Evolutionary conservation across 1,140 invertebrate genomes (phyloP).

Genomic region (Zaprionus inermis): DNA sequence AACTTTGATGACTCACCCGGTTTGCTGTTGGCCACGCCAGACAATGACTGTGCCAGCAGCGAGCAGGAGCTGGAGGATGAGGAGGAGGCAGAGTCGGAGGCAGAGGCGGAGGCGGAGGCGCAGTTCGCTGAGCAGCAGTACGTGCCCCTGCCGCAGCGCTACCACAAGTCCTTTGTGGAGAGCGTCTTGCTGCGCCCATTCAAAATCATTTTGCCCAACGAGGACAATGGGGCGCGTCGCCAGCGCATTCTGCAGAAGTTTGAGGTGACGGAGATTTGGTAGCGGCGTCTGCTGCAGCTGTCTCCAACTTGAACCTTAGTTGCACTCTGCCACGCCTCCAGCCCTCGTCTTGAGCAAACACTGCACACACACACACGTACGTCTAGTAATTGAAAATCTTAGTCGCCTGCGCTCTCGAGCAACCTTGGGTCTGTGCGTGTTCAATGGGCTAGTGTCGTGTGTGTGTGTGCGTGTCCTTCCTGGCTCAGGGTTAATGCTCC

Average conservation of each 20-base stretch:
- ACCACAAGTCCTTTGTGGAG: slow-evolving; percentile 82
- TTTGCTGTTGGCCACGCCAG: slow-evolving; percentile 11
- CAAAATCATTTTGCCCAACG: slow-evolving; percentile 76
- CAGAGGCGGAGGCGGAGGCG: slow-evolving; percentile 20
- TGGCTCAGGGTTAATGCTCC: slow-evolving; percentile 52
- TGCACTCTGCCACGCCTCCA: neutral
- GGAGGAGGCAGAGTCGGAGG: slow-evolving; percentile 29
- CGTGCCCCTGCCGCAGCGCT: slow-evolving; percentile 54
- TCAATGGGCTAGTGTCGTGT: slow-evolving; percentile 62
- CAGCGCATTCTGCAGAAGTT: slow-evolving; percentile 80
- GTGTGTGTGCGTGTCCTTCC: neutral
- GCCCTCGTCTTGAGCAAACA: slow-evolving; percentile 49
- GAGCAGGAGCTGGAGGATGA: slow-evolving; percentile 14
- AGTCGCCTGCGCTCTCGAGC: slow-evolving; percentile 9
- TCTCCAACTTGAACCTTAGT: neutral
- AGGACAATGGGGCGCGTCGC: slow-evolving; percentile 71
- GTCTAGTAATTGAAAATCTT: slow-evolving; percentile 57
- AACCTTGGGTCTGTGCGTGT: slow-evolving; percentile 61
- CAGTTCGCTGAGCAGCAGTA: slow-evolving; percentile 8
- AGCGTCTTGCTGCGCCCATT: slow-evolving; percentile 75
- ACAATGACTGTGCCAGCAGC: slow-evolving; percentile 12
- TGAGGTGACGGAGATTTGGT: slow-evolving; percentile 83
- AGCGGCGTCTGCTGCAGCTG: slow-evolving; percentile 13
- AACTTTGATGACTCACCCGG: slow-evolving; percentile 79
- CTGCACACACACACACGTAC: slow-evolving; percentile 12